Percentiles rank a stretch among this genome's conserved stretches.
Evolutionary conservation across 1,140 invertebrate species (phyloP).

Genomic region (Heliconius eleuchia): DNA sequence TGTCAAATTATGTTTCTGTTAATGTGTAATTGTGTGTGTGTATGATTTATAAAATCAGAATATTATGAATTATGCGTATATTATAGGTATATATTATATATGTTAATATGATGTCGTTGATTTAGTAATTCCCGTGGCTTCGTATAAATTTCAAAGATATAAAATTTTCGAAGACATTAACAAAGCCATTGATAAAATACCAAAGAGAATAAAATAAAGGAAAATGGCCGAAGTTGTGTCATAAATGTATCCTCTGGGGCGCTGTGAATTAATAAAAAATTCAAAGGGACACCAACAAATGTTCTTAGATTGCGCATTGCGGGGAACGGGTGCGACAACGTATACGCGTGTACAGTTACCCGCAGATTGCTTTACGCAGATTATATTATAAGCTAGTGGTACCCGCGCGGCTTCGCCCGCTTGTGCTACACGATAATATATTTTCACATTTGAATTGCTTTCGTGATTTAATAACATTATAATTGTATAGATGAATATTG

Average conservation of each 20-base stretch:
- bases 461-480: too few relatives aligned
- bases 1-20: not conserved
- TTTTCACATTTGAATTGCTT: too few relatives aligned
- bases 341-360: slow-evolving; percentile 28
- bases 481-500: too few relatives aligned
- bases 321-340: slow-evolving; percentile 44
- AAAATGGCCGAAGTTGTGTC: not conserved
- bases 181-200: not conserved
- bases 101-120: too few relatives aligned
- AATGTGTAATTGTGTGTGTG: not conserved
- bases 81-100: too few relatives aligned
- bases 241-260: not conserved
- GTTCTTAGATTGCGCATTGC: slow-evolving; percentile 43
- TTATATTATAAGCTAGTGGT: not conserved
- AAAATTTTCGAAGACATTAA: not conserved
- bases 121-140: not conserved
- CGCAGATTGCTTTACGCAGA: slow-evolving; percentile 21
- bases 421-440: too few relatives aligned
- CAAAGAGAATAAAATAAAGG: not conserved
- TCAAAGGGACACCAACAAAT: slow-evolving; percentile 37
- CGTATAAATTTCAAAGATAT: not conserved
- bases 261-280: slow-evolving; percentile 47
- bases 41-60: too few relatives aligned
- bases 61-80: too few relatives aligned
- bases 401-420: too few relatives aligned